Percentiles rank a stretch among this genome's conserved stretches.
Evolutionary conservation across 2,797 vertebrate genomes (phyloP).

Genomic region (Yasuhikotakia modesta): DNA sequence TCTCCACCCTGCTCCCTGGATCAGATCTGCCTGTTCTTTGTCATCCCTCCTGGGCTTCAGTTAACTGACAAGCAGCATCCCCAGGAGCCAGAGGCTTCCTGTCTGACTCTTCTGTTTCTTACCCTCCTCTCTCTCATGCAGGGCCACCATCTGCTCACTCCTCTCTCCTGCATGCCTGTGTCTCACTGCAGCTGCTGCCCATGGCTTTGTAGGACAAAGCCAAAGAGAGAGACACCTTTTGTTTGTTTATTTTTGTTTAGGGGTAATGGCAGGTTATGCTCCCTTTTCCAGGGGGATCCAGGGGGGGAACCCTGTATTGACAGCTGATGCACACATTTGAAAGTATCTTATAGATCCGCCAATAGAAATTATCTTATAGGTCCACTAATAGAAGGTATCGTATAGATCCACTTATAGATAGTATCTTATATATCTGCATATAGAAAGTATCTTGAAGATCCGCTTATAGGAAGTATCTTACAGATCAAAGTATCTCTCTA

Average conservation of each 20-base stretch:
- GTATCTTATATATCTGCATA: no score
- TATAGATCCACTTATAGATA: neutral
- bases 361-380: neutral
- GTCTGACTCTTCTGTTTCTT: slow-evolving; percentile 32
- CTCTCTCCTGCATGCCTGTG: slow-evolving; percentile 32
- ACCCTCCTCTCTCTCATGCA: slow-evolving; percentile 54
- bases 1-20: no score
- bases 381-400: neutral
- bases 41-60: slow-evolving; percentile 7
- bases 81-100: slow-evolving; percentile 43
- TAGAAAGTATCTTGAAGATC: no score
- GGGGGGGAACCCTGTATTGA: neutral
- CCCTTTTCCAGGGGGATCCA: no score
- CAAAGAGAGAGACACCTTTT: neutral
- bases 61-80: slow-evolving; percentile 22
- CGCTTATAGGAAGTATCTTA: neutral
- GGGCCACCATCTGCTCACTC: slow-evolving; percentile 62
- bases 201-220: slow-evolving; percentile 29
- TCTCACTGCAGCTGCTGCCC: slow-evolving; percentile 42
- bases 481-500: no score
- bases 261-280: neutral
- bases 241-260: slow-evolving; percentile 22
- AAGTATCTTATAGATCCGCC: neutral
- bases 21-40: no score
- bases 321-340: neutral